Percentiles rank a stretch among this genome's conserved stretches.
These are phyloP conservation scores for Heliconius aoede DNA, from an alignment of 2,888 invertebrate species.

Conservation along the genomic window DNA sequence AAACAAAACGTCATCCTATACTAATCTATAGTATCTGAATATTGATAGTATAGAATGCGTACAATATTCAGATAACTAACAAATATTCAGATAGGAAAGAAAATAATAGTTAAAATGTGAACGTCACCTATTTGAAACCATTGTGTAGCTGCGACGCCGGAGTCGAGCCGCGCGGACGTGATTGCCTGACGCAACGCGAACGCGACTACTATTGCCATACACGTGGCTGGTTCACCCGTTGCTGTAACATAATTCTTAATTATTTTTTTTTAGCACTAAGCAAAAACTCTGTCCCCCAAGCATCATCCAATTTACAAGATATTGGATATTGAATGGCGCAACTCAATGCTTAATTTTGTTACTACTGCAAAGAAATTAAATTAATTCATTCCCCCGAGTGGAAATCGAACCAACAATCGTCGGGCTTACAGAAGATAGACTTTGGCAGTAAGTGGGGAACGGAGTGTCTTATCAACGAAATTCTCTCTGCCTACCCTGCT, in stretches of 20 bases:
- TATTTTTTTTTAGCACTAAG: no score
- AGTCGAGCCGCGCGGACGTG: constrained; percentile 83
- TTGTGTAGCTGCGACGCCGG: constrained; percentile 71
- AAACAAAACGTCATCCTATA: no score
- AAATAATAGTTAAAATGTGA: neutral
- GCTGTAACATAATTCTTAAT: constrained; percentile 55
- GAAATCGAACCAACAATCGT: neutral
- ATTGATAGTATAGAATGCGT: neutral
- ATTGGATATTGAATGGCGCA: no score
- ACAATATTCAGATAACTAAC: no score
- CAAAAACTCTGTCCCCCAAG: constrained; percentile 28
- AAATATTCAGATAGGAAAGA: no score
- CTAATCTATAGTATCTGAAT: no score
- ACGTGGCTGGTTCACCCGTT: constrained; percentile 78
- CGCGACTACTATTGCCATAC: constrained; percentile 70
- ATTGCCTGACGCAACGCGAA: constrained; percentile 85
- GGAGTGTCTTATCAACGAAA: no score
- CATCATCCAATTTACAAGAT: no score
- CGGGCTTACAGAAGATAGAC: neutral
- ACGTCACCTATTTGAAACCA: constrained; percentile 83
- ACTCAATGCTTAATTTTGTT: neutral
- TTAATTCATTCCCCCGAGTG: neutral
- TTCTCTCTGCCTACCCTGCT: no score
- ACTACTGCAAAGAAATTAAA: neutral
- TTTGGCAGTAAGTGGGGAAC: no score